Conservation (phyloP, 2,113 vertebrate species). For the Budorcas taxicolor region DNA sequence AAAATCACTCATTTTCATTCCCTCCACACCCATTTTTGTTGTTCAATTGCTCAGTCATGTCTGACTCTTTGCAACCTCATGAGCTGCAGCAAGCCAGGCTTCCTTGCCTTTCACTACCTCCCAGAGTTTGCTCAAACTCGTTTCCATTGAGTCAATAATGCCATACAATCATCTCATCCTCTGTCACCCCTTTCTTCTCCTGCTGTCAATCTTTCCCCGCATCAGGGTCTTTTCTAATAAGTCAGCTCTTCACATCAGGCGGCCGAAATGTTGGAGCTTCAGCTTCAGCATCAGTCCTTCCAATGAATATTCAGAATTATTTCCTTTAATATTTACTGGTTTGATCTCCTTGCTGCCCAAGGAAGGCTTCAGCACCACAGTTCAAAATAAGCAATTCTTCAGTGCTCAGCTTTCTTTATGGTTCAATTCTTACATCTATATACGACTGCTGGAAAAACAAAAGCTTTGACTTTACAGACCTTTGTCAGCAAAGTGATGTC, state of each 20-base stretch:
- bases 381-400: not conserved
- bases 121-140: not conserved
- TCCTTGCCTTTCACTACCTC: not conserved
- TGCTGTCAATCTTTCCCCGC: not conserved
- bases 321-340: not conserved
- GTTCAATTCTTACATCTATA: not conserved
- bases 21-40: not conserved
- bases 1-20: not conserved
- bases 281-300: not conserved
- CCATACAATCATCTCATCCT: not conserved
- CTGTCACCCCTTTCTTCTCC: not conserved
- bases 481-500: not conserved
- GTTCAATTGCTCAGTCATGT: not conserved
- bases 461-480: not conserved
- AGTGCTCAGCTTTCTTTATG: not conserved
- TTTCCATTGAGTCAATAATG: not conserved
- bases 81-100: not conserved
- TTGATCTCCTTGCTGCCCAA: not conserved
- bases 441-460: not conserved
- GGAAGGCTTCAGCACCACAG: not conserved
- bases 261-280: not conserved
- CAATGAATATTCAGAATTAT: not conserved
- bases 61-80: not conserved
- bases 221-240: not conserved
- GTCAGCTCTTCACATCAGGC: not conserved